These are phyloP conservation scores for Xiphophorus couchianus DNA, from an alignment of 2,113 vertebrate species.

Conservation along the genomic window DNA sequence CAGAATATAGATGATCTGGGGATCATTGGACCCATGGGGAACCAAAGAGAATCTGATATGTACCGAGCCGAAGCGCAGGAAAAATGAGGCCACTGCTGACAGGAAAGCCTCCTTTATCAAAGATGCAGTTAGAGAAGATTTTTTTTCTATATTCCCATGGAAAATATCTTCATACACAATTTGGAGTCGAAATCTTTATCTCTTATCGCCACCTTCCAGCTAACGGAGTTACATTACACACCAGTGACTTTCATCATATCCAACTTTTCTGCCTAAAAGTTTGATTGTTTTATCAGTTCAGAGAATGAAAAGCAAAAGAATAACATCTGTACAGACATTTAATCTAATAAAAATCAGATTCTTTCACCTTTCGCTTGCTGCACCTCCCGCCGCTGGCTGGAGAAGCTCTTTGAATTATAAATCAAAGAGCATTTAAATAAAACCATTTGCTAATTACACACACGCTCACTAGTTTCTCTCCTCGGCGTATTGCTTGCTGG, in stretches of 20 bases:
- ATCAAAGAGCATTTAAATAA: slow-evolving; percentile 80
- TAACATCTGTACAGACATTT: slow-evolving; percentile 47
- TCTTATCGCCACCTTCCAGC: not conserved
- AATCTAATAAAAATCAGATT: slow-evolving; percentile 64
- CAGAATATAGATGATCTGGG: slow-evolving; percentile 79
- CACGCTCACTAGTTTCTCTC: slow-evolving; percentile 50
- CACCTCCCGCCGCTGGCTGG: slow-evolving; percentile 64
- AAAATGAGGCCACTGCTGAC: slow-evolving; percentile 73
- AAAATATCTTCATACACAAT: slow-evolving; percentile 48
- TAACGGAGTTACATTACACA: slow-evolving; percentile 14
- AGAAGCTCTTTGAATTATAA: slow-evolving; percentile 78
- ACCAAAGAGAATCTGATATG: slow-evolving; percentile 64
- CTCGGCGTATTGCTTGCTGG: slow-evolving; percentile 55
- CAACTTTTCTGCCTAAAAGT: slow-evolving; percentile 45
- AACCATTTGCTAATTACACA: slow-evolving; percentile 77
- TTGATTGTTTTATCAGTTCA: slow-evolving; percentile 34
- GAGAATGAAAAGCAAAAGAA: slow-evolving; percentile 4
- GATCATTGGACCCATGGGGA: slow-evolving; percentile 74
- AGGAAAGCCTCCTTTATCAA: slow-evolving; percentile 63
- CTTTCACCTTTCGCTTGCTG: slow-evolving; percentile 9
- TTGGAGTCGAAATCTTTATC: slow-evolving; percentile 22
- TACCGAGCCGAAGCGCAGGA: slow-evolving; percentile 57
- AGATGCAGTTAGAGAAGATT: slow-evolving; percentile 54
- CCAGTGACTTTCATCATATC: slow-evolving; percentile 34
- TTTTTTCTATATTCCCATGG: slow-evolving; percentile 51